Conservation (phyloP, 2,888 invertebrate genomes). For the Autographa gamma region DNA sequence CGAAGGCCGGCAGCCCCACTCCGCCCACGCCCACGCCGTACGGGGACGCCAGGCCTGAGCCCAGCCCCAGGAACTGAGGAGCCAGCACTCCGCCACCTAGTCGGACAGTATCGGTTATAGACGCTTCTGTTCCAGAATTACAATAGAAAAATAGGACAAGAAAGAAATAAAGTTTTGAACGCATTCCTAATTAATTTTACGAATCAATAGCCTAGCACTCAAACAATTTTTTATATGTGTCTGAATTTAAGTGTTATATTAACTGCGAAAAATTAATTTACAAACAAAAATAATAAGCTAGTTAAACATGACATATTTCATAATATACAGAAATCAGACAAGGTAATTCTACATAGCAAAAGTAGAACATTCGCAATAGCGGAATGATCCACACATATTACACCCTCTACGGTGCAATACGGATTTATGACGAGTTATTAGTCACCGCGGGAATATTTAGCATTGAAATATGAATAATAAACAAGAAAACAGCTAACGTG, state of each 20-base stretch:
- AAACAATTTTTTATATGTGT: background rate
- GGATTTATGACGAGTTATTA: slow-evolving; percentile 85
- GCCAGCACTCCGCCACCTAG: slow-evolving; percentile 95
- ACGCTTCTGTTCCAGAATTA: slow-evolving; percentile 1
- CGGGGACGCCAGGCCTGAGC: slow-evolving; percentile 92
- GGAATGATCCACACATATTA: slow-evolving; percentile 82
- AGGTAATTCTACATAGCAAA: slow-evolving; percentile 60
- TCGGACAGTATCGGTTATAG: slow-evolving; percentile 56
- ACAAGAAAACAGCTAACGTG: slow-evolving; percentile 79
- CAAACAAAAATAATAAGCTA: background rate
- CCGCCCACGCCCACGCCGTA: slow-evolving; percentile 89
- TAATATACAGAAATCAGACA: slow-evolving; percentile 52
- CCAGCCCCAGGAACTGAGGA: slow-evolving; percentile 96
- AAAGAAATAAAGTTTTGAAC: slow-evolving; percentile 8
- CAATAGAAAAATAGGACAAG: slow-evolving; percentile 31
- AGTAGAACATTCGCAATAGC: slow-evolving; percentile 72
- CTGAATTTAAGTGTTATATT: background rate
- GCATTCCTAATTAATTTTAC: background rate
- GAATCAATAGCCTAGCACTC: too few species aligned
- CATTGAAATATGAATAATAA: slow-evolving; percentile 85
- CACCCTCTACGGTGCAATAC: slow-evolving; percentile 83
- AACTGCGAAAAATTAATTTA: background rate
- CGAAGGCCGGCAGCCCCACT: slow-evolving; percentile 93
- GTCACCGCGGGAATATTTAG: slow-evolving; percentile 84
- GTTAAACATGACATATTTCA: background rate